A percentile compares a stretch with the other conserved stretches of the same genome.
Conservation (phyloP, 1,140 invertebrate genomes). For the Rhyacophila brunnea region DNA sequence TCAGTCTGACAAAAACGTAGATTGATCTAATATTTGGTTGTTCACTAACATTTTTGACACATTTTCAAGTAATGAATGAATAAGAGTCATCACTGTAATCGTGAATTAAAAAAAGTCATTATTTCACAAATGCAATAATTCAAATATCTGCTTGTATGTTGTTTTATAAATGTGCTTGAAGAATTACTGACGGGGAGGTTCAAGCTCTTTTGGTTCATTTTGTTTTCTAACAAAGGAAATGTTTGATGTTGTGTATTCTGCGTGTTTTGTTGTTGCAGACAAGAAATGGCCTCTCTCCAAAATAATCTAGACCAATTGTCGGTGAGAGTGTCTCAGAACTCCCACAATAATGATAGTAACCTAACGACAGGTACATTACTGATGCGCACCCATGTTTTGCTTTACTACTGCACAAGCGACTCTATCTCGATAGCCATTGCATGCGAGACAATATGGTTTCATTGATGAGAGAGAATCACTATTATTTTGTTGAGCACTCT, state of each 20-base stretch:
- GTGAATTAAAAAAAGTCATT: too few species aligned
- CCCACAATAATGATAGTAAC: constrained; percentile 19
- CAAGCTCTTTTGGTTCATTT: too few species aligned
- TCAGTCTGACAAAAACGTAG: too few species aligned
- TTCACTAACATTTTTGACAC: too few species aligned
- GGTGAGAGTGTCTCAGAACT: constrained; percentile 20
- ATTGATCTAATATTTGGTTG: too few species aligned
- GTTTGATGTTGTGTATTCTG: constrained; percentile 7
- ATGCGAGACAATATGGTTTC: background rate
- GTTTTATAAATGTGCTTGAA: too few species aligned
- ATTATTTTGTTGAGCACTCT: background rate
- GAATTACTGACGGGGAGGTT: too few species aligned
- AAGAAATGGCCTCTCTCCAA: constrained; percentile 56
- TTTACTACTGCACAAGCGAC: too few species aligned
- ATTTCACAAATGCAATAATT: too few species aligned
- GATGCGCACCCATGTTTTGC: background rate
- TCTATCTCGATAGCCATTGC: background rate
- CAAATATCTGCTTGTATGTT: too few species aligned
- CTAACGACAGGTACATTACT: constrained; percentile 10
- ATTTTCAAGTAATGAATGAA: too few species aligned
- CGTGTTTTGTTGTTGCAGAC: constrained; percentile 42
- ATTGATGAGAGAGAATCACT: background rate
- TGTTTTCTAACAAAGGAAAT: constrained; percentile 18
- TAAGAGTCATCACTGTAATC: too few species aligned
- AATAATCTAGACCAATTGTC: constrained; percentile 50